These are phyloP conservation scores for Endomychus coccineus DNA, from an alignment of 2,888 invertebrate species.

Conservation along the genomic window DNA sequence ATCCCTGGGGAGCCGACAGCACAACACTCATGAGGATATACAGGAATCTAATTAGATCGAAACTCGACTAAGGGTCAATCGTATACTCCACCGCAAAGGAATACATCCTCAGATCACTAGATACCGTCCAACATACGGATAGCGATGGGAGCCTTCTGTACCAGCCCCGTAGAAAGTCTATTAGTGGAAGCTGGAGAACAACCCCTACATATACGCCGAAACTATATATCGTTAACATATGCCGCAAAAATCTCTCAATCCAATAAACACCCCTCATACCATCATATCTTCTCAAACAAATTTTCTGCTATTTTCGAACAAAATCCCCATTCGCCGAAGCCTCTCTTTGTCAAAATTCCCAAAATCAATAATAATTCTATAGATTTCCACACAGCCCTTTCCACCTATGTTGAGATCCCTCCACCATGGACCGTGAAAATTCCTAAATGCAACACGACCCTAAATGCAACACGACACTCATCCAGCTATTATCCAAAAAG, in stretches of 20 bases:
- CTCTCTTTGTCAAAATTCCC: slow-evolving; percentile 2
- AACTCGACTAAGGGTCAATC: slow-evolving; percentile 24
- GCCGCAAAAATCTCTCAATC: background rate
- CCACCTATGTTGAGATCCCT: background rate
- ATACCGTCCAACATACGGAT: slow-evolving; percentile 17
- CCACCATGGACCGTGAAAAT: slow-evolving; percentile 2
- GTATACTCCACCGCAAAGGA: slow-evolving; percentile 20
- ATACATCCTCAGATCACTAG: slow-evolving; percentile 8
- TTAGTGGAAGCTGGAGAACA: slow-evolving; percentile 3
- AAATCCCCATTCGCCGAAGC: background rate
- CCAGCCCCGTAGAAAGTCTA: slow-evolving; percentile 3
- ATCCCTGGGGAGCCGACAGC: slow-evolving; percentile 17
- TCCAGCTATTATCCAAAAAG: too few relatives aligned
- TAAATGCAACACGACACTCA: too few relatives aligned
- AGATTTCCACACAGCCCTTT: background rate
- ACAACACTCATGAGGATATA: slow-evolving; percentile 12
- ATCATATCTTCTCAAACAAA: slow-evolving; percentile 2
- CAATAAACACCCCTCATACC: slow-evolving; percentile 1
- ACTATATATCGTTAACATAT: slow-evolving; percentile 4
- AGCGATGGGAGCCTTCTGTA: slow-evolving; percentile 15
- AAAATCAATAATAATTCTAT: slow-evolving; percentile 1
- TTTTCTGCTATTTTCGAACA: slow-evolving; percentile 1
- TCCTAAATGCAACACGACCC: slow-evolving; percentile 1
- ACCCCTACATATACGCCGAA: background rate
- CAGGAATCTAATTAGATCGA: slow-evolving; percentile 14